Evolutionary conservation across 2,113 vertebrate genomes (phyloP).

Genomic region (Carassius carassius): DNA sequence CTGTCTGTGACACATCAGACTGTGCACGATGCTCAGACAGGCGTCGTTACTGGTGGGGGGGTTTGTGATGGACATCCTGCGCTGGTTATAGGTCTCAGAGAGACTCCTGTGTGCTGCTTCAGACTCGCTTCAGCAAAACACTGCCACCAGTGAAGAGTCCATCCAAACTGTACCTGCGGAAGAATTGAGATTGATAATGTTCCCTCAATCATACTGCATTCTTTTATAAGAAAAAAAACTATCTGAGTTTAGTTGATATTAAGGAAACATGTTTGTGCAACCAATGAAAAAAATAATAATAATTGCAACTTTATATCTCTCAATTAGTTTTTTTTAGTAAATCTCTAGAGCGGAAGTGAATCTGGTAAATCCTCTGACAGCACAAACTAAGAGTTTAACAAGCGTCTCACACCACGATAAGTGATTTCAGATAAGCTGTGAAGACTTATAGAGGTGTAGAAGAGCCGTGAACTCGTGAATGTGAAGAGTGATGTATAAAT

Average conservation of each 20-base stretch:
- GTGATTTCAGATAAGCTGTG: too few species aligned
- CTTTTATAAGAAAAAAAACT: too few species aligned
- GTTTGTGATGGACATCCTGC: constrained; percentile 91
- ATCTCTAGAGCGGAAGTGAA: background rate
- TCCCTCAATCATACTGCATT: background rate
- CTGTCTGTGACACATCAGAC: constrained; percentile 97
- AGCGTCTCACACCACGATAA: background rate
- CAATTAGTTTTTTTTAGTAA: background rate
- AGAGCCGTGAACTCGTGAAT: background rate
- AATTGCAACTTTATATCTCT: too few species aligned
- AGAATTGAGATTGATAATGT: background rate
- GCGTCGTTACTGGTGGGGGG: constrained; percentile 96
- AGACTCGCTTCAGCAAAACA: background rate
- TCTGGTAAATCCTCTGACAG: background rate
- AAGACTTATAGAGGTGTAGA: background rate
- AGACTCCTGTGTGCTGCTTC: background rate
- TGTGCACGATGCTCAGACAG: constrained; percentile 97
- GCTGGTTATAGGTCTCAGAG: constrained; percentile 51
- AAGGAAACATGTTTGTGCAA: too few species aligned
- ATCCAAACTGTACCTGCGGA: constrained; percentile 21
- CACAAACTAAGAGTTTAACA: background rate
- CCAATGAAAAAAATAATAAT: too few species aligned
- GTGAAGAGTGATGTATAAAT: background rate
- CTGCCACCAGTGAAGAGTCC: background rate
- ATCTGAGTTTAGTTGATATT: background rate